These are phyloP conservation scores for Gobionotothen gibberifrons DNA, from an alignment of 2,797 vertebrate species.

Conservation along the genomic window DNA sequence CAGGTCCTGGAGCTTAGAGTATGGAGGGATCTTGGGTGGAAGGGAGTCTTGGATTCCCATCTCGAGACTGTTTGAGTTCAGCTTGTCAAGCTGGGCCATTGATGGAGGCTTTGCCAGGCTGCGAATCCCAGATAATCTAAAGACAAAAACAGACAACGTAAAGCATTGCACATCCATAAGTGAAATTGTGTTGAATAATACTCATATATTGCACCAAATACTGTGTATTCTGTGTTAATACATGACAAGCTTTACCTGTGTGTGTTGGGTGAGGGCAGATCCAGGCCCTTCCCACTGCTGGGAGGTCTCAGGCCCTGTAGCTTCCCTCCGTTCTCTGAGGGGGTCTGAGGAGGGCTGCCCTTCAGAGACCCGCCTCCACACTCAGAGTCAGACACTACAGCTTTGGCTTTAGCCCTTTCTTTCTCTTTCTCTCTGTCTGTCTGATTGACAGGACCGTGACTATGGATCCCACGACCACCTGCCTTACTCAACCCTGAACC, in stretches of 20 bases:
- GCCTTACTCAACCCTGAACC: constrained; percentile 73
- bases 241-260: constrained; percentile 85
- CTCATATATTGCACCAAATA: not conserved
- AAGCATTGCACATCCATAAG: constrained; percentile 2
- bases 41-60: constrained; percentile 75
- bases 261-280: constrained; percentile 86
- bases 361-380: constrained; percentile 76
- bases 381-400: constrained; percentile 90
- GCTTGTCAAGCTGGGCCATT: constrained; percentile 90
- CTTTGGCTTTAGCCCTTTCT: constrained; percentile 96
- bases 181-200: not conserved
- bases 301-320: constrained; percentile 83
- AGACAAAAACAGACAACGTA: constrained; percentile 11
- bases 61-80: constrained; percentile 92
- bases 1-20: constrained; percentile 89
- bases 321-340: constrained; percentile 88
- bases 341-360: constrained; percentile 78
- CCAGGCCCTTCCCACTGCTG: constrained; percentile 82
- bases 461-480: constrained; percentile 69
- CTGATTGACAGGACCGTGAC: constrained; percentile 91
- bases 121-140: constrained; percentile 87
- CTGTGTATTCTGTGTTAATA: not conserved
- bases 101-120: constrained; percentile 90
- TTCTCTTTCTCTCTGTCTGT: constrained; percentile 97
- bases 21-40: constrained; percentile 81